phyloP scores from a whole-genome alignment of 2,888 invertebrate genomes.

The Hypolimnas misippus region DNA sequence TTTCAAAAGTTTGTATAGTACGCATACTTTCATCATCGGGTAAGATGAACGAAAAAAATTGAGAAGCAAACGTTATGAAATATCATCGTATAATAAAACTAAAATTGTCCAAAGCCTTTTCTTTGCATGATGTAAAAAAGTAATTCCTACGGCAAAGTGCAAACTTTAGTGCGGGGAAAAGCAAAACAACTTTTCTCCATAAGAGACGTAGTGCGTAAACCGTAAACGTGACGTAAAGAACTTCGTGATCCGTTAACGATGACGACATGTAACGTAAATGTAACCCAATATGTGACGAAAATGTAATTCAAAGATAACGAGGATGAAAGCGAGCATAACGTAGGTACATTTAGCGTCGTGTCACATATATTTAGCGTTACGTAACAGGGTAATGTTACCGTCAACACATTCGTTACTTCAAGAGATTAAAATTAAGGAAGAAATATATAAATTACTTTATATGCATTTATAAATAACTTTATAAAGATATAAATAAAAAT shows the following conservation, averaged over 20 bases:
- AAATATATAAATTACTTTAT: background rate
- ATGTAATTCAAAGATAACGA: conserved; percentile 7
- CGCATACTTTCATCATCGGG: no score
- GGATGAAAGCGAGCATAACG: conserved; percentile 3
- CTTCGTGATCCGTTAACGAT: conserved; percentile 9
- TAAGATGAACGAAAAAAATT: no score
- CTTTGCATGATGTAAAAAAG: background rate
- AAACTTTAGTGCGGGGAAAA: background rate
- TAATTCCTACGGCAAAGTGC: background rate
- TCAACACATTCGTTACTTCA: background rate
- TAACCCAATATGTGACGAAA: conserved; percentile 11
- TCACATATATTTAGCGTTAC: background rate
- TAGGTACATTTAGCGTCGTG: conserved; percentile 5
- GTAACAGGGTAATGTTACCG: background rate
- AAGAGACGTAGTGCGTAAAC: background rate
- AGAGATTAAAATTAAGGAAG: conserved; percentile 1
- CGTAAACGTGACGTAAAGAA: conserved; percentile 11
- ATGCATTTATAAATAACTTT: background rate
- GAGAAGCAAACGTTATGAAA: no score
- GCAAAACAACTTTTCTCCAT: background rate
- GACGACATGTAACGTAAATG: conserved; percentile 4
- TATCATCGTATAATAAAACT: no score
- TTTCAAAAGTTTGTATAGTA: no score
- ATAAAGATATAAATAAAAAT: background rate
- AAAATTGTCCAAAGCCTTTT: background rate